Base-by-base conservation (phyloP, 2,888 invertebrate genomes). In the Luffia ferchaultella region DNA sequence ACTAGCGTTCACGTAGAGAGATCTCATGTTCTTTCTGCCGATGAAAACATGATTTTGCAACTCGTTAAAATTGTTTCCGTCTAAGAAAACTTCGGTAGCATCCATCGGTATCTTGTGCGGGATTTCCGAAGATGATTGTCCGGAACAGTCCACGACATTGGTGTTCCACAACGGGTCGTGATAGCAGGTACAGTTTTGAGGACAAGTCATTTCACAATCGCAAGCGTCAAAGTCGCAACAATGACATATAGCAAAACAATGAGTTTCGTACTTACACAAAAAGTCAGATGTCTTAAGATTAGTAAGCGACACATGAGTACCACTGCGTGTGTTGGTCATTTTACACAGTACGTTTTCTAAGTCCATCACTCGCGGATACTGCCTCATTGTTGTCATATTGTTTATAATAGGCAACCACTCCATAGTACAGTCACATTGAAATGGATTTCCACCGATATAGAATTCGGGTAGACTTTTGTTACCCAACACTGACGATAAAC, bases 121-220 rank as follows among this genome's bases (percentile, higher is more conserved):
- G 61, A 96, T 90, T 70, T 92, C 90, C 54, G 85, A 80, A 63
- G 93, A 89, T 64, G 88, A 86, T 73, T 93, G 91, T 16, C 90
- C 90, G 58, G 94, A 93, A 75, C 96, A 96, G 71, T 96, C 96
- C 46, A 96, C 95, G 43, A 95, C 93, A 74, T 95, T 96, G 49
- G 94, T 95, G 61, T 92, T 91, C 95, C 96, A 97, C 56, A 93
- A 90, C 70, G 94, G 93, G 68, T 97, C 97, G 73, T 96, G 95
- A 79, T 95, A 97, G 75, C 97, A 97, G 60, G 93, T 91, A 83
- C 97, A 97, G 65, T 95, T 95, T 62, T 90, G 88, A 30, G 97
- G 97, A 68, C 97, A 97, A 56, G 93, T 95, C 93, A 96, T 95
- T 84, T 97, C 95, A 79, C 97, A 97, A 76, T 97, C 97, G 76